A percentile compares a stretch with the other conserved stretches of the same genome.
Conservation (phyloP, 2,888 invertebrate species). For the Plagodis dolabraria region DNA sequence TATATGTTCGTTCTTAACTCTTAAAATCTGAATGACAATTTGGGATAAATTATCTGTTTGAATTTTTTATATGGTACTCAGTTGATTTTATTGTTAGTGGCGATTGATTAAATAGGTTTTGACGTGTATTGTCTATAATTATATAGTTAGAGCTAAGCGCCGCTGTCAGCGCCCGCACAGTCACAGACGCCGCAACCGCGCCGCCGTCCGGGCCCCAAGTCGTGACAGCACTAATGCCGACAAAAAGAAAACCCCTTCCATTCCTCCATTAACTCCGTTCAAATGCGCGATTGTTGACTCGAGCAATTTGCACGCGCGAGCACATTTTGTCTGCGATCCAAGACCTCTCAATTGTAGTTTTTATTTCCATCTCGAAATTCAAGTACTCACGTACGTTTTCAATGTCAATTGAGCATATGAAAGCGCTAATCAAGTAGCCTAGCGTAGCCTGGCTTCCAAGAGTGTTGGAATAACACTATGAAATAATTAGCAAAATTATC, state of each 20-base stretch:
- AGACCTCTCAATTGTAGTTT: constrained; percentile 57
- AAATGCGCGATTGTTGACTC: constrained; percentile 67
- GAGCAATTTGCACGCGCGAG: constrained; percentile 73
- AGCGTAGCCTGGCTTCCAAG: no score
- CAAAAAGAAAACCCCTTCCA: constrained; percentile 72
- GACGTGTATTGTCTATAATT: no score
- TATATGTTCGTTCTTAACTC: no score
- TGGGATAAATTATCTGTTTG: no score
- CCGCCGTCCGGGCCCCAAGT: constrained; percentile 60
- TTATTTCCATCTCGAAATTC: constrained; percentile 58
- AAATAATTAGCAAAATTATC: constrained; percentile 76
- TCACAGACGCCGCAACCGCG: constrained; percentile 14
- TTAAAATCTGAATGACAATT: no score
- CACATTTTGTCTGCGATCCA: constrained; percentile 58
- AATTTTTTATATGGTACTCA: no score
- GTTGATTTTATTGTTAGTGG: no score
- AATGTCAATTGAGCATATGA: constrained; percentile 34
- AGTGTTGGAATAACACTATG: constrained; percentile 52
- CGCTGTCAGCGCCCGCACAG: no score
- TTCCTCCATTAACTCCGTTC: constrained; percentile 67
- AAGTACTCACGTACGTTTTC: constrained; percentile 45
- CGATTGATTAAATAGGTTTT: no score
- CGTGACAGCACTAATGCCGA: constrained; percentile 77
- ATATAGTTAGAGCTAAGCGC: no score
- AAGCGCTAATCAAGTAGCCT: constrained; percentile 17